A percentile compares a stretch with the other conserved stretches of the same genome.
phyloP scores from a whole-genome alignment of 2,797 vertebrate genomes.

The Acipenser transmontanus region DNA sequence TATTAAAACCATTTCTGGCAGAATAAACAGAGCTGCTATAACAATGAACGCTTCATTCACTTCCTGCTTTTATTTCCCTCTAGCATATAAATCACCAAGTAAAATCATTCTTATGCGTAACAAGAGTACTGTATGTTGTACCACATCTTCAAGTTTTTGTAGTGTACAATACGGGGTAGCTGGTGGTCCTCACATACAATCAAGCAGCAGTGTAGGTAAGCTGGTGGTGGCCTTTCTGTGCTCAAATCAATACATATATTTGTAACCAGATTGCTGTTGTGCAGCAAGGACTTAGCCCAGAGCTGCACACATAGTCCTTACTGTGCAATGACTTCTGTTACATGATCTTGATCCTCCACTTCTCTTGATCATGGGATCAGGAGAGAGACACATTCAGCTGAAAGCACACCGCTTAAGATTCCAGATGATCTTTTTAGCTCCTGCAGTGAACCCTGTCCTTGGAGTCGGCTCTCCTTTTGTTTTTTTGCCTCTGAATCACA shows the following conservation, averaged over 20 bases:
- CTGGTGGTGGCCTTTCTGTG: not conserved
- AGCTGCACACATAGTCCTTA: constrained; percentile 21
- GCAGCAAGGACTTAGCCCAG: constrained; percentile 20
- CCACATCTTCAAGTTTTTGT: too few species aligned
- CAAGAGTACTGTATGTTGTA: too few species aligned
- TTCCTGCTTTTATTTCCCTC: too few species aligned
- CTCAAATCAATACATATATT: constrained; percentile 24
- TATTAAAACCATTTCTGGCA: too few species aligned
- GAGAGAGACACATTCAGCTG: constrained; percentile 4
- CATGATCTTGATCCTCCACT: constrained; percentile 16
- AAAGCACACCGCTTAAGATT: not conserved
- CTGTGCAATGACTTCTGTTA: constrained; percentile 27
- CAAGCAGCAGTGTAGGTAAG: constrained; percentile 16
- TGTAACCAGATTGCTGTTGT: constrained; percentile 19
- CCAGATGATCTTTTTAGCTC: constrained; percentile 18
- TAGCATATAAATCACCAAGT: too few species aligned
- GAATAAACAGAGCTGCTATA: too few species aligned
- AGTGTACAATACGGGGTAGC: too few species aligned
- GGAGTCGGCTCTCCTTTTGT: constrained; percentile 33
- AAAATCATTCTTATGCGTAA: too few species aligned
- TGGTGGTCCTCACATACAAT: constrained; percentile 24
- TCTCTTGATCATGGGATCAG: constrained; percentile 13
- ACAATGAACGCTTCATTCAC: too few species aligned
- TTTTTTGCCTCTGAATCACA: constrained; percentile 41
- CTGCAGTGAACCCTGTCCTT: constrained; percentile 25